Conservation (phyloP, 2,797 vertebrate species). For the Eospalax fontanierii region DNA sequence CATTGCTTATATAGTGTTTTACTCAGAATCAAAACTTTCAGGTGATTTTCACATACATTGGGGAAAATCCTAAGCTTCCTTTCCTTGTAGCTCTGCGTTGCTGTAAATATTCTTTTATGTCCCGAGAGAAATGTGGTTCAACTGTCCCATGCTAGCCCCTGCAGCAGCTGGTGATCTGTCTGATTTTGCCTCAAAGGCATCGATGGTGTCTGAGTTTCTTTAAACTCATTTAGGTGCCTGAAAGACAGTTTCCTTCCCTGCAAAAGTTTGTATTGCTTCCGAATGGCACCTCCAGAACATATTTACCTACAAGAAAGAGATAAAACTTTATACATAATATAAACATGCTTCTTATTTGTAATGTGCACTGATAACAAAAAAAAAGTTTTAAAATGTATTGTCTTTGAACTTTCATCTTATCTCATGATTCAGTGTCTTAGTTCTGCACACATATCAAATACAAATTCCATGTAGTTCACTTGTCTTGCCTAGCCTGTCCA, state of each 20-base stretch:
- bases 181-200: conserved; percentile 71
- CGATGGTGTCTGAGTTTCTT: conserved; percentile 72
- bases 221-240: conserved; percentile 75
- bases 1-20: background rate
- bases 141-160: conserved; percentile 44
- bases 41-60: conserved; percentile 1
- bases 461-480: background rate
- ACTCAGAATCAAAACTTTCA: conserved; percentile 58
- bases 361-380: conserved; percentile 80
- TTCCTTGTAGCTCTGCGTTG: conserved; percentile 42
- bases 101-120: conserved; percentile 68
- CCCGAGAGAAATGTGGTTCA: conserved; percentile 73
- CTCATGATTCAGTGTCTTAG: conserved; percentile 63
- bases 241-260: conserved; percentile 79
- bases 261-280: conserved; percentile 75
- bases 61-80: conserved; percentile 40
- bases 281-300: conserved; percentile 80
- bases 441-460: conserved; percentile 77
- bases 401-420: conserved; percentile 78
- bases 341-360: conserved; percentile 73
- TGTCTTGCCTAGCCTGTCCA: background rate
- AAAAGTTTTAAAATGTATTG: conserved; percentile 69
- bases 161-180: conserved; percentile 45
- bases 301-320: background rate
- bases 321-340: too few relatives aligned